These are phyloP conservation scores for Prionchulus punctatus DNA, from an alignment of 2,888 invertebrate species.

Conservation along the genomic window DNA sequence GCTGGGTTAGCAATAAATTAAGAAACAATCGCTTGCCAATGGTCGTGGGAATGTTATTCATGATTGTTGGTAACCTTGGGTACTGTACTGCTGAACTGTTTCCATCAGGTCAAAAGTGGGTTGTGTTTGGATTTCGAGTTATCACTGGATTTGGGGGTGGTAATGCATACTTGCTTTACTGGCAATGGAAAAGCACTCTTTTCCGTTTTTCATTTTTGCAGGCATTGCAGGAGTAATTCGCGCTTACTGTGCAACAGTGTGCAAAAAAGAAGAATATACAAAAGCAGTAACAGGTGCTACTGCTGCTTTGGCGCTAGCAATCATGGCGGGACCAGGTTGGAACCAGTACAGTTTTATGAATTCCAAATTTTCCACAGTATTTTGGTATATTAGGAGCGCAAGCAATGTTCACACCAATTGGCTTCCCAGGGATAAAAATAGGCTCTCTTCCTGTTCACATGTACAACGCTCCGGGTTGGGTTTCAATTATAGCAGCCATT, in stretches of 20 bases:
- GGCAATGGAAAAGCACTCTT: neutral
- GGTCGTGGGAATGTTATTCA: conserved; percentile 26
- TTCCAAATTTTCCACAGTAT: neutral
- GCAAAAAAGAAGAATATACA: neutral
- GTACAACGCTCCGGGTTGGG: conserved; percentile 31
- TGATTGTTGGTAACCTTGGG: conserved; percentile 30
- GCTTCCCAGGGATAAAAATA: conserved; percentile 31
- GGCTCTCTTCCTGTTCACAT: conserved; percentile 24
- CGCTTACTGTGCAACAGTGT: neutral
- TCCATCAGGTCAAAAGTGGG: conserved; percentile 16
- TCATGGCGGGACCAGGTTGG: conserved; percentile 3
- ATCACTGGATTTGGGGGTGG: conserved; percentile 34
- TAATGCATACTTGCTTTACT: conserved; percentile 10
- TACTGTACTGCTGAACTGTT: conserved; percentile 31
- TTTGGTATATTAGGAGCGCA: conserved; percentile 27
- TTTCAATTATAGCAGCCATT: conserved; percentile 16
- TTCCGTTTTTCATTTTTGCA: neutral
- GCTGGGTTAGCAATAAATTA: conserved; percentile 26
- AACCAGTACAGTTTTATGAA: neutral
- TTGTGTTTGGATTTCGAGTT: conserved; percentile 22
- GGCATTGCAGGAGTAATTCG: neutral
- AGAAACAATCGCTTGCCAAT: conserved; percentile 26
- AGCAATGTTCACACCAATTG: conserved; percentile 31
- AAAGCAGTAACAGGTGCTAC: conserved; percentile 1
- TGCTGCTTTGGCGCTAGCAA: neutral